These are phyloP conservation scores for Armadillidium nasatum DNA, from an alignment of 1,140 invertebrate genomes.

Conservation along the genomic window DNA sequence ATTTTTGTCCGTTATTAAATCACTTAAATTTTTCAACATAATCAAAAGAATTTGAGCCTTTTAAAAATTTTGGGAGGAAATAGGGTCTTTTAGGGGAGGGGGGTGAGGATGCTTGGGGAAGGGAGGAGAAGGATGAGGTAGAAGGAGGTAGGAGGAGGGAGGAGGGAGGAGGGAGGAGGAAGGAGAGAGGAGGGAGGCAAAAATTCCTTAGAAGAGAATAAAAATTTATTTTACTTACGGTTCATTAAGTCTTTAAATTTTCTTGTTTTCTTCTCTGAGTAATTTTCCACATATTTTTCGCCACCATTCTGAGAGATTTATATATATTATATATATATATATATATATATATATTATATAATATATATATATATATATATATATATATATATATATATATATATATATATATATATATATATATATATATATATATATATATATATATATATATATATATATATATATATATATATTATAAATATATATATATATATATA, in stretches of 20 bases:
- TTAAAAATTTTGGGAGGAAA: too few relatives aligned
- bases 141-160: not conserved
- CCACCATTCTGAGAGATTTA: constrained; percentile 22
- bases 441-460: not conserved
- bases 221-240: constrained; percentile 18
- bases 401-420: constrained; percentile 3
- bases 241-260: constrained; percentile 31
- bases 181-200: not conserved
- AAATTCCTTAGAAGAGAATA: not conserved
- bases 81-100: too few relatives aligned
- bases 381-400: constrained; percentile 6
- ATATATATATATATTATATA: not conserved
- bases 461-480: not conserved
- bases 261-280: constrained; percentile 23
- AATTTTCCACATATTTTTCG: constrained; percentile 27
- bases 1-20: too few relatives aligned
- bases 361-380: not conserved
- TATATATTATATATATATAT: not conserved
- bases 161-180: not conserved
- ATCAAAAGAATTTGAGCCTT: too few relatives aligned
- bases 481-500: not conserved
- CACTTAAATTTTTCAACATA: too few relatives aligned
- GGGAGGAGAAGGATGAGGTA: not conserved
- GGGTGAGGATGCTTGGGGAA: not conserved
- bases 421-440: not conserved